A percentile compares a stretch with the other conserved stretches of the same genome.
Conservation (phyloP, 2,113 vertebrate species). For the Zeus faber region DNA sequence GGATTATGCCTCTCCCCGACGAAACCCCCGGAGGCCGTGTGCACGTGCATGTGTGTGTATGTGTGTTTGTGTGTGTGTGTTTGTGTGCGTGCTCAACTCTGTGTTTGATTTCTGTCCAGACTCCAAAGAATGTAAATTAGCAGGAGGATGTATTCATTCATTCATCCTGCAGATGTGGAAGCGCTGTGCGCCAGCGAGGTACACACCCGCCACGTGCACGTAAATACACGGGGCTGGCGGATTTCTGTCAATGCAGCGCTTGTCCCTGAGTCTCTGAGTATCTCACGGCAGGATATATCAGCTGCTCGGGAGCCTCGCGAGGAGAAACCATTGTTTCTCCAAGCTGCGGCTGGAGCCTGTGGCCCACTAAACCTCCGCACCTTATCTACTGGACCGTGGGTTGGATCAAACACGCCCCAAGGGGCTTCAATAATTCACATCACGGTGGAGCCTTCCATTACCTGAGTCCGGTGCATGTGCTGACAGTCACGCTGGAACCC, state of each 20-base stretch:
- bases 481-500: constrained; percentile 83
- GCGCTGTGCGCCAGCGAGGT: too few relatives aligned
- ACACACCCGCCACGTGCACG: background rate
- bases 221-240: background rate
- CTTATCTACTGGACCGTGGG: constrained; percentile 13
- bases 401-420: too few relatives aligned
- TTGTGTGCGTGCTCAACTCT: background rate
- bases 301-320: constrained; percentile 35
- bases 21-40: constrained; percentile 3
- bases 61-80: background rate
- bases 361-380: constrained; percentile 43
- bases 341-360: constrained; percentile 42
- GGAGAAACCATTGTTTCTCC: constrained; percentile 44
- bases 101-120: background rate
- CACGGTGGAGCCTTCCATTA: constrained; percentile 59
- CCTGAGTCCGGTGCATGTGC: constrained; percentile 88
- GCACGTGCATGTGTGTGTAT: background rate
- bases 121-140: background rate
- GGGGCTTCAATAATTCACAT: constrained; percentile 5
- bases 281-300: constrained; percentile 49
- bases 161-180: background rate
- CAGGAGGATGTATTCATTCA: background rate
- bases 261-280: constrained; percentile 17
- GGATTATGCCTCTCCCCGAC: background rate
- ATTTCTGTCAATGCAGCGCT: background rate